Base-by-base conservation (phyloP, 2,888 invertebrate genomes). In the Melolontha melolontha region DNA sequence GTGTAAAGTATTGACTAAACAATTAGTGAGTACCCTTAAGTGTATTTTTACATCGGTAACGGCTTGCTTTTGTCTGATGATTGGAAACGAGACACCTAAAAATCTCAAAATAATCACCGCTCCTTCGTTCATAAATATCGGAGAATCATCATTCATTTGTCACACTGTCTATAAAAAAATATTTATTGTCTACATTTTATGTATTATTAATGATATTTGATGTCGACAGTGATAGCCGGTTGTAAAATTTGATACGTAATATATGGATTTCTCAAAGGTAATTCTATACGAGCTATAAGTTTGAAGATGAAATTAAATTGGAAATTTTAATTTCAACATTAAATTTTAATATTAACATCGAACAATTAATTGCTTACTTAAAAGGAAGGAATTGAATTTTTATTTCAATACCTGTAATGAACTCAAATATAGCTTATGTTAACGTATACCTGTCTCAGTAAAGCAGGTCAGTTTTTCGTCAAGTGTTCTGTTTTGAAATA, bases 1-100 rank as follows among this genome's bases (percentile, higher is more conserved):
- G 84, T 83, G 83, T 83, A 83, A 83, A 83, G 83, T 83, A 84
- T 83, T 83, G 84, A 84, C 83, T 83, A 84, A 84, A 84, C 84
- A 84, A 84, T 84, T 84, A 84, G 83, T 80, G 75, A 71, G 80
- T 81, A 79, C 82, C 81, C 82, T 82, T 80, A 83, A 82, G 80
- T 79, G 79, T 80, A 79, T 82, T 80, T 80, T 80, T 81, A 79
- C 80, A 78, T 80, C 77, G 76, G 49, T 40, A 47, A 41, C 62
- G 39, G 62, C 39, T 54, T 54, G 52, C 64, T 27, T 64, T 64
- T 44, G 64, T 54, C 42, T 57, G 51, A 16, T 49, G 66, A 59
- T 67, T 52, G 66, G 62, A 62, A 59, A 47, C 34, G 39, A 62
- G 59, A 62, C 59, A 62, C 59, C 59, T 62, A 62, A 39, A 62